Evolutionary conservation across 1,140 invertebrate species (phyloP).

Genomic region (Brachionus plicatilis): DNA sequence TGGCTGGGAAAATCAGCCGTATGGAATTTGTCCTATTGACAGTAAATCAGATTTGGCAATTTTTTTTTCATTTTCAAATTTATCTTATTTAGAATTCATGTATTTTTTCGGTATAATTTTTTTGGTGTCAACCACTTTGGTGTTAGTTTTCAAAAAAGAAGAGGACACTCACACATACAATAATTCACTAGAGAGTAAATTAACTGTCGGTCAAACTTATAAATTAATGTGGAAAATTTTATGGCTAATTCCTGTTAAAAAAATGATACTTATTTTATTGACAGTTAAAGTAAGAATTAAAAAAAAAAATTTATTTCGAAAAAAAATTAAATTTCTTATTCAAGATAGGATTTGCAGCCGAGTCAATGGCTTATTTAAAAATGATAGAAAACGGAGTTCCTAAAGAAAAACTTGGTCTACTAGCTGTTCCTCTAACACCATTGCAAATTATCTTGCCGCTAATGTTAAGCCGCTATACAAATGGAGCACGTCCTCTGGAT

Average conservation of each 20-base stretch:
- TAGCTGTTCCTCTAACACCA: conserved; percentile 80
- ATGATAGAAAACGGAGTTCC: conserved; percentile 88
- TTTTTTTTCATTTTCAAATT: neutral
- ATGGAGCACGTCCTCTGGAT: conserved; percentile 77
- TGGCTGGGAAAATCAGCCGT: neutral
- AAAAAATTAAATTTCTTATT: conserved; percentile 44
- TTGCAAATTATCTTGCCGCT: conserved; percentile 88
- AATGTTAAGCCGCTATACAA: conserved; percentile 77
- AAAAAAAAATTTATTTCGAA: conserved; percentile 29
- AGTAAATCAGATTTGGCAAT: neutral
- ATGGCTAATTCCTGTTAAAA: conserved; percentile 67
- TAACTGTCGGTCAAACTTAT: conserved; percentile 15
- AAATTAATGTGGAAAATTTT: conserved; percentile 21
- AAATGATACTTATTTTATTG: conserved; percentile 71
- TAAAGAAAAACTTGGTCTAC: conserved; percentile 83
- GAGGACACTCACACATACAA: conserved; percentile 47
- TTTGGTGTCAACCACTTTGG: conserved; percentile 78
- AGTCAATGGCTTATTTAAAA: conserved; percentile 88
- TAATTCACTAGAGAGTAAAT: neutral
- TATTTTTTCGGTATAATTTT: conserved; percentile 64
- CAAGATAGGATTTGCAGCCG: conserved; percentile 88
- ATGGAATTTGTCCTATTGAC: conserved; percentile 24
- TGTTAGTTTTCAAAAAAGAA: conserved; percentile 84
- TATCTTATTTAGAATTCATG: conserved; percentile 8
- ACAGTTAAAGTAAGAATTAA: conserved; percentile 73